These are phyloP conservation scores for Trididemnum nubilum DNA, from an alignment of 23 tunicate species.

Conservation along the genomic window DNA sequence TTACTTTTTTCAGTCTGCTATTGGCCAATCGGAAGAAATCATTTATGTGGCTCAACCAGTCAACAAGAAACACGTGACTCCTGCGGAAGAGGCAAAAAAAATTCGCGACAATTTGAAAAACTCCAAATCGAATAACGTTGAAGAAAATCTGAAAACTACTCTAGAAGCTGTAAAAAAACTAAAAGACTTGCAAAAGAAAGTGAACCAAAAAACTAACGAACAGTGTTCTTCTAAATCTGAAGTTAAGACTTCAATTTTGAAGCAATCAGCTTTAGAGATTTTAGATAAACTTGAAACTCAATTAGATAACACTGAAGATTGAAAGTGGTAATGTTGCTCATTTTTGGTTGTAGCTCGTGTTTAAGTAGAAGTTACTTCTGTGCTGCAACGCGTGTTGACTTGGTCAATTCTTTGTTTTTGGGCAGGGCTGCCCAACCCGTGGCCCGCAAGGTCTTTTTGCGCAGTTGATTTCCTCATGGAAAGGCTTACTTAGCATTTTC, in stretches of 20 bases:
- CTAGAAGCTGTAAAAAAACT: constrained; percentile 12
- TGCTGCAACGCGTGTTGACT: no score
- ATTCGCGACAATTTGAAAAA: constrained; percentile 15
- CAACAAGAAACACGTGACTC: neutral
- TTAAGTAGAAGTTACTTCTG: no score
- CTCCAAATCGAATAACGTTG: neutral
- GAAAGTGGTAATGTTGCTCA: no score
- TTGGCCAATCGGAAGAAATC: constrained; percentile 24
- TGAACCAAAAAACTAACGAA: constrained; percentile 1
- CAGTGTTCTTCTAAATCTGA: neutral
- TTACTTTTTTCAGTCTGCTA: neutral
- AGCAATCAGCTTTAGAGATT: constrained; percentile 41
- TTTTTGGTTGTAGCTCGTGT: no score
- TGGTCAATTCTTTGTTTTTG: no score
- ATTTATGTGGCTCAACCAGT: constrained; percentile 47
- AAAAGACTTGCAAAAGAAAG: constrained; percentile 27
- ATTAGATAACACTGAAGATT: no score
- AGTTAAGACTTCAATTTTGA: neutral
- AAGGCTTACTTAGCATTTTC: no score
- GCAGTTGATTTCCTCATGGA: no score
- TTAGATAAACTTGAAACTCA: constrained; percentile 61
- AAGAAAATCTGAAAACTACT: constrained; percentile 18
- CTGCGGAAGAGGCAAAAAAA: constrained; percentile 38
- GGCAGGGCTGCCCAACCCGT: no score
- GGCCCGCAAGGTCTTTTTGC: no score